These are phyloP conservation scores for Notodonta ziczac DNA, from an alignment of 2,888 invertebrate species.

Conservation along the genomic window DNA sequence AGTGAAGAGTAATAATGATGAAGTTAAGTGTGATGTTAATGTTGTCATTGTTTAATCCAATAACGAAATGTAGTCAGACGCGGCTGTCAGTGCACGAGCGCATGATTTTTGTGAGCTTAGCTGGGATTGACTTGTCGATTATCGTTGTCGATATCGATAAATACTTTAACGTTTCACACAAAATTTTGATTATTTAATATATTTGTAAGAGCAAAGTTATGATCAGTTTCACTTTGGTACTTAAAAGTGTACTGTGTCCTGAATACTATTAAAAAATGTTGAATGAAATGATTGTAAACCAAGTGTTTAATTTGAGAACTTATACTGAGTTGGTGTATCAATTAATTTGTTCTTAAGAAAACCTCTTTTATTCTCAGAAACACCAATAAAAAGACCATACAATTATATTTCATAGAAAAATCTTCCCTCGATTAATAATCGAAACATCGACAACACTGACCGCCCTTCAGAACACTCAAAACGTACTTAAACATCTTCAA, in stretches of 20 bases:
- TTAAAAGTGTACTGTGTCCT: no score
- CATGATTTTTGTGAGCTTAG: slow-evolving; percentile 35
- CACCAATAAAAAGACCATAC: no score
- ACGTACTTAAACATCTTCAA: slow-evolving; percentile 54
- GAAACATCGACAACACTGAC: slow-evolving; percentile 17
- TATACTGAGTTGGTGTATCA: no score
- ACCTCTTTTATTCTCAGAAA: no score
- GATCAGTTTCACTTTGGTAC: no score
- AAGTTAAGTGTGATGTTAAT: slow-evolving; percentile 1
- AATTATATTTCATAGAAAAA: background rate
- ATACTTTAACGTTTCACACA: background rate
- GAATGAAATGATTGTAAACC: no score
- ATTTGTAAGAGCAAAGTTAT: no score
- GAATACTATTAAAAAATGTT: no score
- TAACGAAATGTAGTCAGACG: slow-evolving; percentile 50
- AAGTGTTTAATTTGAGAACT: no score
- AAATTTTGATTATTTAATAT: no score
- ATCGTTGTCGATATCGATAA: background rate
- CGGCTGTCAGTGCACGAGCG: slow-evolving; percentile 44
- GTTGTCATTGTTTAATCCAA: slow-evolving; percentile 51
- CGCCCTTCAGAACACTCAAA: slow-evolving; percentile 51
- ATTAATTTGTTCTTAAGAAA: no score
- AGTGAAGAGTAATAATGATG: slow-evolving; percentile 9
- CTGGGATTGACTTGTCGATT: slow-evolving; percentile 14
- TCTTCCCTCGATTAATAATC: background rate